Evolutionary conservation across 2,113 vertebrate genomes (phyloP).

Genomic region (Oenanthe melanoleuca): DNA sequence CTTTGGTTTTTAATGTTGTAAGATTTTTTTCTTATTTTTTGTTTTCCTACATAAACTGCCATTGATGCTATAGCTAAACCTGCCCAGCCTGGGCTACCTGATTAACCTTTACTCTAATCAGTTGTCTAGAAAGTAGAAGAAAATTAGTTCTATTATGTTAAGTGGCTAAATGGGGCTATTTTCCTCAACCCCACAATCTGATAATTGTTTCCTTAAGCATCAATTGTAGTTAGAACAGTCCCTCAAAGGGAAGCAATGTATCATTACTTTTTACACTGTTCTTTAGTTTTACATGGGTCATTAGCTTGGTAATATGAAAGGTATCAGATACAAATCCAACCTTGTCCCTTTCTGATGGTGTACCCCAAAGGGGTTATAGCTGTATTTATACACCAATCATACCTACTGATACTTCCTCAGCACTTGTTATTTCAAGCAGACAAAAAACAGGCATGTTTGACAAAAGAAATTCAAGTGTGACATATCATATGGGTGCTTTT

Average conservation of each 20-base stretch:
- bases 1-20: background rate
- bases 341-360: background rate
- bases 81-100: background rate
- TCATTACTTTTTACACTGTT: background rate
- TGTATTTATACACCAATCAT: background rate
- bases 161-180: background rate
- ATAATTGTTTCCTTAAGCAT: conserved; percentile 7
- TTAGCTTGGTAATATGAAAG: background rate
- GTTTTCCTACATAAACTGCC: background rate
- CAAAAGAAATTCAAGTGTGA: background rate
- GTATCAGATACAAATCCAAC: background rate
- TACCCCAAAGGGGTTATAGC: background rate
- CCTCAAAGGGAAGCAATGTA: background rate
- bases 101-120: background rate
- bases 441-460: background rate
- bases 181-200: background rate
- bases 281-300: background rate
- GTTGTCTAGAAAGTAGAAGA: background rate
- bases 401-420: background rate
- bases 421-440: background rate
- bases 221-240: background rate
- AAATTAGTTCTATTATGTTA: conserved; percentile 1
- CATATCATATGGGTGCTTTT: background rate
- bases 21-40: background rate
- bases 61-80: background rate